Base-by-base conservation (phyloP, 1,140 invertebrate species). In the Drosophila kurseongensis region DNA sequence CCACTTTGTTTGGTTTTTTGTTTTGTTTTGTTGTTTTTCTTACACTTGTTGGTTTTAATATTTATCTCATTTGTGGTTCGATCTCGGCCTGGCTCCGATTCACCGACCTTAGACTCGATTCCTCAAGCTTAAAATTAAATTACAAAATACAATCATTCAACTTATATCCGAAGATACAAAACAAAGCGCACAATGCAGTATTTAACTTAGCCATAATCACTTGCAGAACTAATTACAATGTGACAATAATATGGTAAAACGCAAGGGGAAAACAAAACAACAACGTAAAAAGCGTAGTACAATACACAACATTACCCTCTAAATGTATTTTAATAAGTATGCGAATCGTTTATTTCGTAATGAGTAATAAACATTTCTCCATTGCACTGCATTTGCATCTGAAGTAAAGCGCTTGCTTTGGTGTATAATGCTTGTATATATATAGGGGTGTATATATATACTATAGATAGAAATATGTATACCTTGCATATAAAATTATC, bases 401-500 rank as follows among this genome's bases (percentile, higher is more conserved):
- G 57, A 83, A 83, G 52, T 66, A 51, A 83, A 83, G 80, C 80
- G 80, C 63, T 75, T 61, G 74, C 75, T 62, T 54, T 56, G 48
- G 61, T 77, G 80, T 77, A 65, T 81, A 75, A 75, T 75, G 56
- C 36, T 29, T 29, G 29, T 62, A 40, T 75, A 58, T 75, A 75
- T 78, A 80, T 58, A 61, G 45, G 38, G 42, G 45, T 61, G 54
- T 82, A 59, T 66, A 58, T 75, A 75, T 75, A 59, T 80, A 80
- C 48, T 75, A 47, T 80, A 68, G 78, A 78, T 78, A 82, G 80
- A 83, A 83, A 83, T 83, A 83, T 83, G 80, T 83, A 83, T 83
- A 83, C 60, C 65, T 78, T 69, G 80, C 80, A 67, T 83, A 83
- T 83, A 73, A 83, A 83, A 83, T 83, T 83, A 83, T 81, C 61